These are phyloP conservation scores for Congeria kusceri DNA, from an alignment of 2,888 invertebrate species.

Conservation along the genomic window DNA sequence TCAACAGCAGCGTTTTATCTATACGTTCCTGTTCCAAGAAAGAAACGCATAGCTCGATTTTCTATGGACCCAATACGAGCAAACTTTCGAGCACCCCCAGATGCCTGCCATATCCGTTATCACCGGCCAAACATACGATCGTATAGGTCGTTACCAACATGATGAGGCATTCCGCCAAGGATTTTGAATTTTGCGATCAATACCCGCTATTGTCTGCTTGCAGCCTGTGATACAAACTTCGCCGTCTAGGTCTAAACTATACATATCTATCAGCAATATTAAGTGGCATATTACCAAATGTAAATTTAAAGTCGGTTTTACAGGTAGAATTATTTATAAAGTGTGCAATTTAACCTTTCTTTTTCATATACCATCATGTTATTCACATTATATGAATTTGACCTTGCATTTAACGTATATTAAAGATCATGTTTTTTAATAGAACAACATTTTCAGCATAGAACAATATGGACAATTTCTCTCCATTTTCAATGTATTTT, in stretches of 20 bases:
- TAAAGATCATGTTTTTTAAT: too few relatives aligned
- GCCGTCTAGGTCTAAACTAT: neutral
- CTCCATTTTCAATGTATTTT: too few relatives aligned
- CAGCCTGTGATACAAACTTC: neutral
- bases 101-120: neutral
- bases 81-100: neutral
- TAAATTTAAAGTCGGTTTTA: too few relatives aligned
- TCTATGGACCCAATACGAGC: neutral
- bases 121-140: neutral
- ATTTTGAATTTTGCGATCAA: neutral
- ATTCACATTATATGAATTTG: too few relatives aligned
- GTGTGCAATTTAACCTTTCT: too few relatives aligned
- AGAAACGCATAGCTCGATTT: neutral
- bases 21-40: neutral
- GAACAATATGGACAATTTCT: too few relatives aligned
- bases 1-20: neutral
- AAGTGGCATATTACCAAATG: too few relatives aligned
- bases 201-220: neutral
- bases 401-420: too few relatives aligned
- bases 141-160: neutral
- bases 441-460: too few relatives aligned
- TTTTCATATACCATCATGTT: too few relatives aligned
- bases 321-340: too few relatives aligned
- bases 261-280: too few relatives aligned
- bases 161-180: neutral